These are phyloP conservation scores for Drosophila burlai DNA, from an alignment of 1,140 invertebrate species.

Conservation along the genomic window DNA sequence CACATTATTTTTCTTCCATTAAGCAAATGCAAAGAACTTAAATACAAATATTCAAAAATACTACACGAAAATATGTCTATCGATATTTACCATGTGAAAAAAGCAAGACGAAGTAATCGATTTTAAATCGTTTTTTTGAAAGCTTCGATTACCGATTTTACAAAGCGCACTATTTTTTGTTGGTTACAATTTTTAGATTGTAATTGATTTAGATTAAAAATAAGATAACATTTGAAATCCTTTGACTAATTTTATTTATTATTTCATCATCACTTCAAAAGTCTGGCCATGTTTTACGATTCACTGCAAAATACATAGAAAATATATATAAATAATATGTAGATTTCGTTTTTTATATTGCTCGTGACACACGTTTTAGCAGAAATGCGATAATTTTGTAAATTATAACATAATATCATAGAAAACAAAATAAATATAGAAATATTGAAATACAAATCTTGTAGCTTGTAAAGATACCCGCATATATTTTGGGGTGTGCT, in stretches of 20 bases:
- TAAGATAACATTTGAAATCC: neutral
- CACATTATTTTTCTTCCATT: neutral
- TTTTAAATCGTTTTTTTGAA: neutral
- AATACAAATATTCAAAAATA: neutral
- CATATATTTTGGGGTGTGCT: conserved; percentile 1
- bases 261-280: neutral
- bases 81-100: neutral
- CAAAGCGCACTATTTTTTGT: neutral
- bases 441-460: neutral
- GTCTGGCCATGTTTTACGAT: neutral
- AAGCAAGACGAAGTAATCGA: neutral
- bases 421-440: neutral
- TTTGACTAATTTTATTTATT: neutral
- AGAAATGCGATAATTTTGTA: neutral
- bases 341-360: conserved; percentile 5
- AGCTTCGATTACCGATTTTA: neutral
- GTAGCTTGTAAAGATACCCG: conserved; percentile 1
- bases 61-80: neutral
- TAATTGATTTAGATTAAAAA: neutral
- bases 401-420: too few relatives aligned
- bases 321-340: conserved; percentile 1
- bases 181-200: neutral
- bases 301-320: neutral
- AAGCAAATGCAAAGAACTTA: neutral
- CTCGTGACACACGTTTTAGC: conserved; percentile 1